Percentiles rank a stretch among this genome's conserved stretches.
Conservation (phyloP, 2,113 vertebrate species). For the Tylochromis polylepis region DNA sequence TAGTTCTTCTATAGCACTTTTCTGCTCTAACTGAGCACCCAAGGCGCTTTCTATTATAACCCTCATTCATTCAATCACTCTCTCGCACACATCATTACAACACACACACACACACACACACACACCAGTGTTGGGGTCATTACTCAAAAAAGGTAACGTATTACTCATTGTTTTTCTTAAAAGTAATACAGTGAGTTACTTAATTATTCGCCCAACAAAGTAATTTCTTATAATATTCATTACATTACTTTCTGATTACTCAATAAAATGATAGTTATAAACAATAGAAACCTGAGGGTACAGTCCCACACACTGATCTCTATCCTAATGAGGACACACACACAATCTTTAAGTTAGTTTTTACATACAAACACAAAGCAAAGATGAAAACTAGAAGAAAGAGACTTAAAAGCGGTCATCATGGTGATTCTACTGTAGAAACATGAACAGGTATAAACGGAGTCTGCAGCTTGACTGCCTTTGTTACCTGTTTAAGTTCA, state of each 20-base stretch:
- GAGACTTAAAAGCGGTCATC: background rate
- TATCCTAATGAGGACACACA: background rate
- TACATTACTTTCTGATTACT: background rate
- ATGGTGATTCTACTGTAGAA: background rate
- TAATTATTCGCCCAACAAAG: background rate
- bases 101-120: background rate
- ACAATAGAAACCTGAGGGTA: background rate
- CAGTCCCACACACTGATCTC: background rate
- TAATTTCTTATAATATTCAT: background rate
- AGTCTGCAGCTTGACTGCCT: background rate
- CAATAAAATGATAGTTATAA: background rate
- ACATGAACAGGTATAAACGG: background rate
- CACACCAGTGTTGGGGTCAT: too few species aligned
- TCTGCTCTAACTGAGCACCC: background rate
- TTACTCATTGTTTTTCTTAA: background rate
- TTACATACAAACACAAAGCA: background rate
- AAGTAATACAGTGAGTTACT: background rate
- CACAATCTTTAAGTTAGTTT: background rate
- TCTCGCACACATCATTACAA: background rate
- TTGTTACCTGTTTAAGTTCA: background rate
- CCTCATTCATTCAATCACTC: background rate
- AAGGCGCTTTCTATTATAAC: background rate
- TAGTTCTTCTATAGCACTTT: background rate
- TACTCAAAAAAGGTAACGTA: background rate
- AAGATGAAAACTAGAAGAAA: background rate